These are phyloP conservation scores for Heliconius himera DNA, from an alignment of 1,140 invertebrate species.

Conservation along the genomic window DNA sequence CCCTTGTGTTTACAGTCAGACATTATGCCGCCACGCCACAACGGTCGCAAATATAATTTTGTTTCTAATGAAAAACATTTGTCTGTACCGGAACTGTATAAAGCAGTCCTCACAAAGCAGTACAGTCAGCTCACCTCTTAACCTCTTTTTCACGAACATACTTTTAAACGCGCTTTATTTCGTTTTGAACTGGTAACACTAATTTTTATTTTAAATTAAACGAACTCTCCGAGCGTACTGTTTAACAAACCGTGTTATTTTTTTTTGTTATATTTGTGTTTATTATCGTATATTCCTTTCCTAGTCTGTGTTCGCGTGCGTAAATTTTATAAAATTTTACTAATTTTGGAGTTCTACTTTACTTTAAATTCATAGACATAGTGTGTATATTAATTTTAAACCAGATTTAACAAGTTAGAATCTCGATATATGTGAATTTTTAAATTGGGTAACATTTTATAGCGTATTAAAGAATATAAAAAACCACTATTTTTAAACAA, in stretches of 20 bases:
- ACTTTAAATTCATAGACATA: not conserved
- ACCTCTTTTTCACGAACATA: constrained; percentile 7
- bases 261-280: not conserved
- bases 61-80: no score
- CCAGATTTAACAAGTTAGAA: no score
- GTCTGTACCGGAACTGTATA: not conserved
- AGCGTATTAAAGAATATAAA: no score
- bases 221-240: not conserved
- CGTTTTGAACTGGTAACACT: constrained; percentile 15
- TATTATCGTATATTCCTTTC: not conserved
- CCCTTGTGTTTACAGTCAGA: no score
- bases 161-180: constrained; percentile 12
- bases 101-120: constrained; percentile 1
- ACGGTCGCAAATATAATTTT: no score
- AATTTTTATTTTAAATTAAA: constrained; percentile 23
- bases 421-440: no score
- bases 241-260: not conserved
- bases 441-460: no score
- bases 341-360: not conserved
- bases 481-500: no score
- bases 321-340: not conserved
- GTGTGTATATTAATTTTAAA: not conserved
- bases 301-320: not conserved
- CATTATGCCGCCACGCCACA: no score
- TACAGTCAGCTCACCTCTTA: constrained; percentile 12